These are phyloP conservation scores for Pomacea canaliculata DNA, from an alignment of 2,888 invertebrate species.

Conservation along the genomic window DNA sequence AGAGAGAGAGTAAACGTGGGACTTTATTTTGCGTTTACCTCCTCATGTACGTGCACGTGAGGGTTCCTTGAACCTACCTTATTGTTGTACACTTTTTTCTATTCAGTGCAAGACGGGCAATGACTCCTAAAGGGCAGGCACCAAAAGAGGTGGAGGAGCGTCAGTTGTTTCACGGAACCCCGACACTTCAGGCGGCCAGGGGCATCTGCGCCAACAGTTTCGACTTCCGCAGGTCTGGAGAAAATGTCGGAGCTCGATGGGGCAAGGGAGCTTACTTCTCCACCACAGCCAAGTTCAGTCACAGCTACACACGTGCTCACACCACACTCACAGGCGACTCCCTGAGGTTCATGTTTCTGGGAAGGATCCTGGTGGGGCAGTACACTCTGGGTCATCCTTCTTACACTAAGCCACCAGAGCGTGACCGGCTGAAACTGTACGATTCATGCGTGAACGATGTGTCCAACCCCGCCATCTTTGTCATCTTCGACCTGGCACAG, in stretches of 20 bases:
- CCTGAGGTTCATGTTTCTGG: background rate
- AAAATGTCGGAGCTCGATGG: slow-evolving; percentile 42
- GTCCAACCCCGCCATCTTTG: too few species aligned
- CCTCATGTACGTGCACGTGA: too few species aligned
- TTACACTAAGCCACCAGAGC: background rate
- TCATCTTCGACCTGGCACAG: background rate
- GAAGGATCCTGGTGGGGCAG: background rate
- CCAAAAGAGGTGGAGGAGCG: slow-evolving; percentile 44
- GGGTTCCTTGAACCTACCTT: too few species aligned
- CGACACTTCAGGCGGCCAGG: slow-evolving; percentile 34
- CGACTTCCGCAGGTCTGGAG: slow-evolving; percentile 48
- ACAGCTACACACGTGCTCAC: slow-evolving; percentile 43
- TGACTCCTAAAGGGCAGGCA: too few species aligned
- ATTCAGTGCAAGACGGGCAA: too few species aligned
- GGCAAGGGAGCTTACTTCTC: slow-evolving; percentile 59
- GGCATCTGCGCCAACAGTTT: slow-evolving; percentile 49
- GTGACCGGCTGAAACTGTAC: background rate
- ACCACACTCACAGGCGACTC: too few species aligned
- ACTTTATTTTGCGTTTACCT: too few species aligned
- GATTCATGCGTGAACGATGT: background rate
- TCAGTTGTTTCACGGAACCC: slow-evolving; percentile 47
- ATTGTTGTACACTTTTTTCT: too few species aligned
- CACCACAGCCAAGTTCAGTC: slow-evolving; percentile 50
- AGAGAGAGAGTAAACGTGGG: too few species aligned
- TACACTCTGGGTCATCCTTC: background rate